Evolutionary conservation across 1,140 invertebrate species (phyloP), one percentile per base, ranked within the genome.

Genomic region (Cyclargus thomasi): DNA sequence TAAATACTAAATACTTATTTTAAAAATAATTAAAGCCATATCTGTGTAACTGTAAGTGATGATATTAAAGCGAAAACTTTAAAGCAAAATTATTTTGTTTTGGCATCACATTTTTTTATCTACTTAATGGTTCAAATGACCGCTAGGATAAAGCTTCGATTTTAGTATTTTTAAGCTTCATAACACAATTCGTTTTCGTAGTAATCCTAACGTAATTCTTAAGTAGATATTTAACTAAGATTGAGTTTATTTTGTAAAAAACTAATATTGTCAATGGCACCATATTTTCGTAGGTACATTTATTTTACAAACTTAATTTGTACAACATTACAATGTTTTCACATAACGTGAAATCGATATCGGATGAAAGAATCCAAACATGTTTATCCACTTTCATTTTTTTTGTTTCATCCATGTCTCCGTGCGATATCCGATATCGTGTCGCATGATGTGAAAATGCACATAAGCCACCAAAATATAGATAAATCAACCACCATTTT

Each of bases 201-300:
- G 18, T 59, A 21, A 22, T 59, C 55, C 23, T 59, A 57, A 66
- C 22, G 29, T 59, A 59, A n/a, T 18, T 59, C 65, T 59, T 66
- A 66, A 66, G 29, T 66, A 66, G 53, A 35, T 55, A 59, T 18
- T 63, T 67, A 47, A 47, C 14, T 47, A 47, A 47, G 39, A 47
- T 59, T 66, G 64, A 66, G 55, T 11, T 5, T 59, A 66, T 66
- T 66, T 63, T 63, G 76, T 80, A 85, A 81, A 80, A 70, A 85
- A 84, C 71, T 83, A 81, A 84, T 86, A 86, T 86, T 86, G 84
- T 86, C 84, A 83, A 83, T 83, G 81, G 84, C 84, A 86, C 84
- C 81, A 83, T 80, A 67, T 71, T 76, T 79, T 74, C 73, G 65
- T 72, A 72, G 64, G 65, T 69, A 69, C 67, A 22, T 63, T 47